Percentiles rank a stretch among this genome's conserved stretches.
Conservation (phyloP, 2,888 invertebrate species). For the Stomorhina lunata region DNA sequence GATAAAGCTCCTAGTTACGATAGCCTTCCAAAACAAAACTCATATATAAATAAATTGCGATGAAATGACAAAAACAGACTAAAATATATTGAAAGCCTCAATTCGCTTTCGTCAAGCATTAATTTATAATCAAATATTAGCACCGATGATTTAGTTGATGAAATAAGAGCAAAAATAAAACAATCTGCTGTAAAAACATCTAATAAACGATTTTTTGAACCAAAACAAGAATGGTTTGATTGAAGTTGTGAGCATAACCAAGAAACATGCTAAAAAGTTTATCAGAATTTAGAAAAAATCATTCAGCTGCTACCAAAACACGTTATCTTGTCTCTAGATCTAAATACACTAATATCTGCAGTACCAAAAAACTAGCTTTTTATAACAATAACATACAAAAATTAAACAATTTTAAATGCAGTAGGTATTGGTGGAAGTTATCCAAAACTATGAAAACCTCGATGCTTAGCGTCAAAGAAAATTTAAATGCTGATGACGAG, state of each 20-base stretch:
- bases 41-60: neutral
- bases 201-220: neutral
- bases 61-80: neutral
- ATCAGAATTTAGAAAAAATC: neutral
- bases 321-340: neutral
- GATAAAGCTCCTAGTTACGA: neutral
- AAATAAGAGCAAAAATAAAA: neutral
- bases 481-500: neutral
- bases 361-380: neutral
- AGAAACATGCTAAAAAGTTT: neutral
- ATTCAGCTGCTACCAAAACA: neutral
- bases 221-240: neutral
- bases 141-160: neutral
- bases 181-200: neutral
- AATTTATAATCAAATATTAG: neutral
- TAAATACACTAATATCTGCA: neutral
- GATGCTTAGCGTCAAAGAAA: neutral
- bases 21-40: neutral
- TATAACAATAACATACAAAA: neutral
- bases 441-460: too few relatives aligned
- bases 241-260: neutral
- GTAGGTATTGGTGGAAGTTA: neutral
- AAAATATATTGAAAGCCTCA: neutral
- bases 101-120: neutral
- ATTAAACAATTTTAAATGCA: neutral